phyloP scores from a whole-genome alignment of 1,140 invertebrate genomes.

The Drosophila pruinosa region DNA sequence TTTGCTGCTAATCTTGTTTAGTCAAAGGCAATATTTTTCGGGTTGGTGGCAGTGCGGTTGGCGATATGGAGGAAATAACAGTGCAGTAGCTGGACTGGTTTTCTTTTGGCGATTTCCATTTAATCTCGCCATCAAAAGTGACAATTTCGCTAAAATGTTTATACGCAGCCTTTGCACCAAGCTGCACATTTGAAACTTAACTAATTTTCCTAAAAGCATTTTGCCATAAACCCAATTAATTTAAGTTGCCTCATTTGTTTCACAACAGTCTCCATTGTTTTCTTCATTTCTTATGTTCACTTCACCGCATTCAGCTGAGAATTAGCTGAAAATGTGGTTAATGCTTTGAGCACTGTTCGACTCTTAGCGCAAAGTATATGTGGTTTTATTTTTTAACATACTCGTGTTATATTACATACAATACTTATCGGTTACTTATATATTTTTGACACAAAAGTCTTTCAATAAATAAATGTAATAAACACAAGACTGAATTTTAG shows the following conservation, averaged over 20 bases:
- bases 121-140: conserved; percentile 71
- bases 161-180: conserved; percentile 19
- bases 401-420: not conserved
- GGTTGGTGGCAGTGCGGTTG: not conserved
- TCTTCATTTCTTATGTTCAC: not conserved
- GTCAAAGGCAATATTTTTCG: conserved; percentile 60
- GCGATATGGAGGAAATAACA: not conserved
- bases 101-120: conserved; percentile 19
- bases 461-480: too few species aligned
- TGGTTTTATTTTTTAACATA: conserved; percentile 12
- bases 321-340: conserved; percentile 68
- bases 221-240: conserved; percentile 80
- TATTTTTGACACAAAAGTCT: not conserved
- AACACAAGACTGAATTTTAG: too few species aligned
- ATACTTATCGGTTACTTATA: not conserved
- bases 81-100: not conserved
- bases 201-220: conserved; percentile 80
- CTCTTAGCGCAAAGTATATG: not conserved
- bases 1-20: conserved; percentile 76
- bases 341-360: conserved; percentile 48
- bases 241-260: conserved; percentile 74
- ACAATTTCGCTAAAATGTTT: conserved; percentile 68
- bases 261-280: conserved; percentile 45
- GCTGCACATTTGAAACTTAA: conserved; percentile 52
- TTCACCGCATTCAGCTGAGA: conserved; percentile 16